Conservation (phyloP, 2,797 vertebrate species). For the Halcyon leucocephala region DNA sequence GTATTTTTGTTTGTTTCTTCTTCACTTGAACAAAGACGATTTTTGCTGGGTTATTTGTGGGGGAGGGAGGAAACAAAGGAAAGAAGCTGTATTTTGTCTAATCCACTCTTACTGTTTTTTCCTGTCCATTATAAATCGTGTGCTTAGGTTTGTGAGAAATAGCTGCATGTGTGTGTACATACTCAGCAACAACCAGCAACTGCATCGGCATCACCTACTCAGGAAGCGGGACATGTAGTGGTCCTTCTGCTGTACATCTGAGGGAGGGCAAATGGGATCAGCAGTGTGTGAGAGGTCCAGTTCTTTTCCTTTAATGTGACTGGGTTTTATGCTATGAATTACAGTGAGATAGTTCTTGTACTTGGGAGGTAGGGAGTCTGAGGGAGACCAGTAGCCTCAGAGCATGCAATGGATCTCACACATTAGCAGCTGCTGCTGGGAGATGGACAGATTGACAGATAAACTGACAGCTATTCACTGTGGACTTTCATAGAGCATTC, state of each 20-base stretch:
- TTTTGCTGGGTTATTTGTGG: not conserved
- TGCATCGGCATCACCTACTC: not conserved
- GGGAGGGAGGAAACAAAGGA: not conserved
- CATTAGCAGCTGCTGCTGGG: not conserved
- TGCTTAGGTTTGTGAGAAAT: constrained; percentile 21
- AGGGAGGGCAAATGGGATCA: not conserved
- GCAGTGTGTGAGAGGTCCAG: not conserved
- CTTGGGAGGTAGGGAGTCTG: not conserved
- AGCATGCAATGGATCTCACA: not conserved
- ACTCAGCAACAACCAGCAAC: not conserved
- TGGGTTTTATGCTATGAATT: not conserved
- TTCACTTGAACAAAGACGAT: not conserved
- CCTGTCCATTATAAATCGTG: not conserved
- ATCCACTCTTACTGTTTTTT: constrained; percentile 29
- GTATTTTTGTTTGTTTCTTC: not conserved
- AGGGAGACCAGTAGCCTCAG: not conserved
- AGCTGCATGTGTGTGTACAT: not conserved
- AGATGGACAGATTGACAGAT: not conserved
- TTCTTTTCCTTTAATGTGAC: not conserved
- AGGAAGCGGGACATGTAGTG: not conserved
- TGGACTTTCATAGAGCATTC: not conserved
- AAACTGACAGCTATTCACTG: not conserved
- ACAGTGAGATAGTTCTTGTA: not conserved
- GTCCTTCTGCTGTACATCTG: not conserved
- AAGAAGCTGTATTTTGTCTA: not conserved